Evolutionary conservation across 2,797 vertebrate genomes (phyloP), one percentile per base, ranked within the genome.

Genomic region (Rhinichthys osculus): DNA sequence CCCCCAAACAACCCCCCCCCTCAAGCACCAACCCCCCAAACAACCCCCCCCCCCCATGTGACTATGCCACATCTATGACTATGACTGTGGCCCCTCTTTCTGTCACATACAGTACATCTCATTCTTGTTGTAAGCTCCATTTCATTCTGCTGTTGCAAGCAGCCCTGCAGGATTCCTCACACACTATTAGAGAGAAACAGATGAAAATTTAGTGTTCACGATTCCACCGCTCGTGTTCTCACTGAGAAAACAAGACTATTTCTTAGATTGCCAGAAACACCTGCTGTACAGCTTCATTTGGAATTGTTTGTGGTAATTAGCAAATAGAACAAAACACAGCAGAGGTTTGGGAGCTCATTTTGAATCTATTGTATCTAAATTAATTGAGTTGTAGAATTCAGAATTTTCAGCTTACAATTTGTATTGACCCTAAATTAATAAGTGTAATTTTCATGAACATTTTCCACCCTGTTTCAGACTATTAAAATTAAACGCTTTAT

Each of bases 241-340:
- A 64, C 81, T 44, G 71, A 83, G 57, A 62, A 81, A 77, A 71
- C 42, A 82, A 57, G 21, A 72, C n/a, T 33, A 10, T 52, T 82
- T 77, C n/a, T 78, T 50, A 73, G 47, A 73, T 40, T 52, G 66
- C 42, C 84, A 70, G 62, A 76, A 87, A 73, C 86, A 84, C 81
- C 81, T 87, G 86, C 77, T 80, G 76, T 33, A 87, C 57, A 54
- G 64, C 57, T 84, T 59, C 70, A 62, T 67, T 80, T 82, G 62
- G 82, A 82, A 87, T 69, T 35, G 73, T 74, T 67, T 50, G 54
- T 78, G 73, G 57, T 85, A 76, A 89, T 85, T 82, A 89, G 82
- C 83, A 79, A 78, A 84, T 30, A 50, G 66, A 86, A 47, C 47
- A 81, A 30, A 54, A 35, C 50, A 79, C 82, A 74, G 40, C 64